Conservation (phyloP, 2,888 invertebrate genomes). For the Drosophila emarginata region DNA sequence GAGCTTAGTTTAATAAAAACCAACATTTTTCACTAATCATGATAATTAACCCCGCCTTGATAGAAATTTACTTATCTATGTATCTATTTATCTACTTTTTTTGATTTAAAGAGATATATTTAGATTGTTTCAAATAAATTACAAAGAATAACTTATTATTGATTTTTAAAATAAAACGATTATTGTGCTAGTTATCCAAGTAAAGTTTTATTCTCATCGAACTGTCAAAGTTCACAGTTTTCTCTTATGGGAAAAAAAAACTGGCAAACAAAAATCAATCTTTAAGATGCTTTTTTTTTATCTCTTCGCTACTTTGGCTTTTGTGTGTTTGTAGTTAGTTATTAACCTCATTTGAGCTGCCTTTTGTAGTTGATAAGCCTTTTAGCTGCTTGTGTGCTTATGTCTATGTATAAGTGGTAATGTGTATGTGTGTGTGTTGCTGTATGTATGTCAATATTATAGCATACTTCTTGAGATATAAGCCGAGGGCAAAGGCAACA, state of each 20-base stretch:
- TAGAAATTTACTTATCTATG: too few species aligned
- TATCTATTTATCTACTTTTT: too few species aligned
- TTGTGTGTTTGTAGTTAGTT: slow-evolving; percentile 36
- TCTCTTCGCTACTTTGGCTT: not conserved
- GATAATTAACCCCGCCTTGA: too few species aligned
- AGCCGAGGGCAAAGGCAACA: slow-evolving; percentile 33
- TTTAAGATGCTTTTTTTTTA: not conserved
- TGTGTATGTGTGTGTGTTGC: slow-evolving; percentile 7
- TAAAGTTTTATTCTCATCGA: too few species aligned
- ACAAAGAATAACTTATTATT: too few species aligned
- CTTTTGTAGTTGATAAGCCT: slow-evolving; percentile 44
- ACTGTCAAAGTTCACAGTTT: not conserved
- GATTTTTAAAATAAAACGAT: too few species aligned
- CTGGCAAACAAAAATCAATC: slow-evolving; percentile 17
- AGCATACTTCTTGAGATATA: slow-evolving; percentile 42
- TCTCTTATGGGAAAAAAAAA: not conserved
- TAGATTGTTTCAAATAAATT: too few species aligned
- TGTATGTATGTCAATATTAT: slow-evolving; percentile 32
- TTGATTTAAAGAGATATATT: too few species aligned
- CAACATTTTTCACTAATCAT: too few species aligned
- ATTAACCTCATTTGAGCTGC: slow-evolving; percentile 57
- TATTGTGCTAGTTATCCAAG: too few species aligned
- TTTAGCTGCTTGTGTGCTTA: slow-evolving; percentile 32
- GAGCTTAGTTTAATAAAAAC: not conserved
- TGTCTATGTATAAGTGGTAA: slow-evolving; percentile 20